Conservation (phyloP, 92 coral and sea anemone genomes). For the Porites rus region DNA sequence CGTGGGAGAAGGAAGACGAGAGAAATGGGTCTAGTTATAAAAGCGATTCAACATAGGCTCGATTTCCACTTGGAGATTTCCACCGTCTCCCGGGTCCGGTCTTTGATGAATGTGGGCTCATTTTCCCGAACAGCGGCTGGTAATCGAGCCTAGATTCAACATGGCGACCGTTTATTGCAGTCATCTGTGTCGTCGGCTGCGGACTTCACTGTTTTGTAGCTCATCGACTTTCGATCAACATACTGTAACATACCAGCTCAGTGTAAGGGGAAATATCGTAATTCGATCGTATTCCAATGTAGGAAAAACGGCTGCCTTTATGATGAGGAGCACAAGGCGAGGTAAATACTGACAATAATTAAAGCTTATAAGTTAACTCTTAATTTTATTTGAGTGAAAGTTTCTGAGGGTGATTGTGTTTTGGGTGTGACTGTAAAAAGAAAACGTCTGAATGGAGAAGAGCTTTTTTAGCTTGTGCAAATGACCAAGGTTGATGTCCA, state of each 20-base stretch:
- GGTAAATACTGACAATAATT: not conserved
- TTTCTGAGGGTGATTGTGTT: no score
- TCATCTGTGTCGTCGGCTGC: not conserved
- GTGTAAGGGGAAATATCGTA: slow-evolving; percentile 11
- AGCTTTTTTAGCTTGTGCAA: no score
- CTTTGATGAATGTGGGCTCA: no score
- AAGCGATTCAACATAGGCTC: no score
- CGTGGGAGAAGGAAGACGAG: not conserved
- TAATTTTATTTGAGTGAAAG: no score
- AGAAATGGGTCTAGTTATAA: not conserved
- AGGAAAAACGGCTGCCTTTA: slow-evolving; percentile 81
- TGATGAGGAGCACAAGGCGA: slow-evolving; percentile 69
- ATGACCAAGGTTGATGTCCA: no score
- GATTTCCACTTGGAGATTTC: no score
- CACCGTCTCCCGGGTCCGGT: no score
- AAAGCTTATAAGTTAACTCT: not conserved
- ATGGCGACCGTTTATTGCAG: not conserved
- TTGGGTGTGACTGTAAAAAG: no score
- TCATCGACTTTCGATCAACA: not conserved
- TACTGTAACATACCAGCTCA: not conserved
- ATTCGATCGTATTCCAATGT: slow-evolving; percentile 72
- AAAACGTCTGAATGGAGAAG: no score
- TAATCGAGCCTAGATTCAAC: no score
- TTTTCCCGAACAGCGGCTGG: no score
- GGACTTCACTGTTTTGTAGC: not conserved